Percentiles rank a stretch among this genome's conserved stretches.
phyloP scores from a whole-genome alignment of 2,888 invertebrate species.

The Heliconius cydno region DNA sequence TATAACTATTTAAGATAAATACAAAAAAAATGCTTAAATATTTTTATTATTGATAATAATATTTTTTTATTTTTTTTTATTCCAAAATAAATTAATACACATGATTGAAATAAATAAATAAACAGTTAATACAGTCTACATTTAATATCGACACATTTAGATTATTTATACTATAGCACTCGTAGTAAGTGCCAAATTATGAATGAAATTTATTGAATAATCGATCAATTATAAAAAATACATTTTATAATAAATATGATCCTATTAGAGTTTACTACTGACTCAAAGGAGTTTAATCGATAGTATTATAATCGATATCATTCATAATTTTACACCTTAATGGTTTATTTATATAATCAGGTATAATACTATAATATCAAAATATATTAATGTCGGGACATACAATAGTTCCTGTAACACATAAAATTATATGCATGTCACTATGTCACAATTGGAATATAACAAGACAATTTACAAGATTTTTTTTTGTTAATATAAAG shows the following conservation, averaged over 20 bases:
- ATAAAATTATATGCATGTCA: slow-evolving; percentile 8
- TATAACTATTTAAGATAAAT: neutral
- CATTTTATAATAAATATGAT: neutral
- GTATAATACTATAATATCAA: slow-evolving; percentile 3
- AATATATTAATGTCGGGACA: neutral
- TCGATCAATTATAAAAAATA: neutral
- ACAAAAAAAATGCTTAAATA: neutral
- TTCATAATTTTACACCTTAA: slow-evolving; percentile 6
- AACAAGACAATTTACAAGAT: slow-evolving; percentile 1
- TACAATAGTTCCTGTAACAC: slow-evolving; percentile 1
- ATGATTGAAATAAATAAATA: neutral
- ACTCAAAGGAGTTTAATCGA: neutral
- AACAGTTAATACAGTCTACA: slow-evolving; percentile 9
- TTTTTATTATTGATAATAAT: neutral
- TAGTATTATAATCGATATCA: slow-evolving; percentile 1
- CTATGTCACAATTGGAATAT: neutral
- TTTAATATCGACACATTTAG: slow-evolving; percentile 8
- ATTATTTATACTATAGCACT: slow-evolving; percentile 6
- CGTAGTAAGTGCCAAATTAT: slow-evolving; percentile 5
- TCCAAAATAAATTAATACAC: neutral
- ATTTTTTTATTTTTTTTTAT: neutral
- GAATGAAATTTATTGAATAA: neutral
- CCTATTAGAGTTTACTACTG: neutral
- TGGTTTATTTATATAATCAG: slow-evolving; percentile 13
- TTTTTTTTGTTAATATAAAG: neutral